Conservation (phyloP, 2,888 invertebrate species). For the Tinea pellionella region DNA sequence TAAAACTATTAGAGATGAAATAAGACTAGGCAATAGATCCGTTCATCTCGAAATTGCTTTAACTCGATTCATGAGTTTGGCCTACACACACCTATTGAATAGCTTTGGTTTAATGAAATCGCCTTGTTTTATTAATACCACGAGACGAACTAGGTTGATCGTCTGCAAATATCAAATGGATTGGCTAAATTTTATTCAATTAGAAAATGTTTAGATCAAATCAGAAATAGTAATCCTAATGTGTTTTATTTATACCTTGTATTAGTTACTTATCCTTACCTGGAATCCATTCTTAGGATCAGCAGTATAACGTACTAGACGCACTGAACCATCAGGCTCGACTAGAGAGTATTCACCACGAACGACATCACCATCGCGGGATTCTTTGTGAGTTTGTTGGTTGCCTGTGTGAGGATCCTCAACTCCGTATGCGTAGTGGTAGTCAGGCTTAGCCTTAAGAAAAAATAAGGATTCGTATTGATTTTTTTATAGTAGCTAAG, state of each 20-base stretch:
- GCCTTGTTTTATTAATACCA: neutral
- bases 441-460: constrained; percentile 77
- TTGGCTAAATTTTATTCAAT: neutral
- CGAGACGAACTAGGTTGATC: neutral
- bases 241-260: too few species aligned
- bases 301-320: constrained; percentile 79
- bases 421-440: constrained; percentile 80
- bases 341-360: constrained; percentile 79
- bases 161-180: neutral
- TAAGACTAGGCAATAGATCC: constrained; percentile 1
- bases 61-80: constrained; percentile 3
- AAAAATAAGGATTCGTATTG: too few species aligned
- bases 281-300: constrained; percentile 81
- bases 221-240: too few species aligned
- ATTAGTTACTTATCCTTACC: constrained; percentile 33
- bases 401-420: constrained; percentile 80
- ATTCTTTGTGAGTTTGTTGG: constrained; percentile 78
- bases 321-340: constrained; percentile 79
- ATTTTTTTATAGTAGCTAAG: too few species aligned
- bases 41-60: neutral
- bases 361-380: constrained; percentile 78
- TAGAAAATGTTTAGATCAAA: neutral
- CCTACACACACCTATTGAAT: constrained; percentile 1
- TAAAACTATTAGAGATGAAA: constrained; percentile 3
- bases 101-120: neutral